Evolutionary conservation across 2,888 invertebrate species (phyloP), one percentile per base, ranked within the genome.

Genomic region (Hydrotaea diabolus): DNA sequence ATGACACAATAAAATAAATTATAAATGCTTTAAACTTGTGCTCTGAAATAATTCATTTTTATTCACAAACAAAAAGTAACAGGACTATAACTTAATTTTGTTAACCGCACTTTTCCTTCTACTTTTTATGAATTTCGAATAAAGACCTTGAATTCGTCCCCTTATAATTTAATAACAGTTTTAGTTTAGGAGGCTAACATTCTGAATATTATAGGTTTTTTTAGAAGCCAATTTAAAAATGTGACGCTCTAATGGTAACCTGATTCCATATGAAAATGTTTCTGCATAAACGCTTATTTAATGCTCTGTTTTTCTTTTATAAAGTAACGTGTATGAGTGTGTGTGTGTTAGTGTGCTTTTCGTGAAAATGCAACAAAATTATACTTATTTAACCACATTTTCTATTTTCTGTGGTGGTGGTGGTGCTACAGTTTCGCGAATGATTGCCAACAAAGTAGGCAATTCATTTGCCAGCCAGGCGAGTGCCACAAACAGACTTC

Each of bases 311-410:
- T 53, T 53, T 53, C 17, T 15, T 19, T 7, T 19, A 4, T 53
- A n/a, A n/a, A n/a, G n/a, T n/a, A n/a, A n/a, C 21, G 17, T 57
- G 3, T 43, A 43, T 15, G 9, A 43, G 43, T 31, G 31, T 31
- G 31, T 31, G 31, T 31, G 31, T 31, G 31, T 31, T 31, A 4
- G 31, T 31, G 31, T 31, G 31, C 31, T n/a, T 59, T 69, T 43
- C 23, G 39, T 43, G 69, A 46, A 69, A 69, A 69, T 69, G 3
- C 17, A 46, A 46, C 23, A 69, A 69, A 69, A 69, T 69, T 69
- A 69, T 69, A 69, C 69, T 69, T 69, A 69, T 69, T 69, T 69
- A 69, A 15, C 69, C 69, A 46, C 46, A 46, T 69, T 69, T 69
- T 39, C 69, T n/a, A 23, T 46, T 66, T 21, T 39, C 11, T 31